These are phyloP conservation scores for Carabus problematicus DNA, from an alignment of 2,888 invertebrate genomes.

Conservation along the genomic window DNA sequence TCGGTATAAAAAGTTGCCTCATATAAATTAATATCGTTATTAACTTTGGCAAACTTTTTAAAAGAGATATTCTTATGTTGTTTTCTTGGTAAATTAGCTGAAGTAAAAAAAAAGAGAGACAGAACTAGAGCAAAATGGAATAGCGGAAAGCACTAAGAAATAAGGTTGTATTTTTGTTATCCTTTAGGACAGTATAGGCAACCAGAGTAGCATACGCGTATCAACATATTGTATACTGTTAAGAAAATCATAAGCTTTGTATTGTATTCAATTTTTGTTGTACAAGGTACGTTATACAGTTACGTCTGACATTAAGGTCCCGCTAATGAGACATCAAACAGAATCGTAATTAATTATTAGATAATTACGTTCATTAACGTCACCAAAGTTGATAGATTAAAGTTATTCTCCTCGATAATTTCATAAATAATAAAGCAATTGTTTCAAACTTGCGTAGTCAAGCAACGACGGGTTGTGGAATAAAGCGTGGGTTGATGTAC, in stretches of 20 bases:
- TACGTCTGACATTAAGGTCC: too few species aligned
- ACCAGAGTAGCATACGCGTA: too few species aligned
- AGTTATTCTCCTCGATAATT: conserved; percentile 17
- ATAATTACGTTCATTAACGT: conserved; percentile 31
- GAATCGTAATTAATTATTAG: conserved; percentile 17
- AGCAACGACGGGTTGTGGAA: not conserved
- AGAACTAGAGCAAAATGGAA: not conserved
- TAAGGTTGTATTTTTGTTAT: not conserved
- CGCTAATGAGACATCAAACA: too few species aligned
- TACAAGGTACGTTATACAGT: too few species aligned
- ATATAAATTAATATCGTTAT: conserved; percentile 40
- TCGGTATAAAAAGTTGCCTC: conserved; percentile 26
- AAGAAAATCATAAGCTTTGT: too few species aligned
- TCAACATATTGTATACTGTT: too few species aligned
- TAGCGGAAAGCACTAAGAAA: not conserved
- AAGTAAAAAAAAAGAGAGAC: conserved; percentile 20
- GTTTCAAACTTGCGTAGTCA: conserved; percentile 4
- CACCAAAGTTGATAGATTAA: conserved; percentile 18
- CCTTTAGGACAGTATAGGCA: not conserved
- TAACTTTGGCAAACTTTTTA: conserved; percentile 41
- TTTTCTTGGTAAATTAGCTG: conserved; percentile 36
- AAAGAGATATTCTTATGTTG: conserved; percentile 41
- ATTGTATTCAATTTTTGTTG: too few species aligned
- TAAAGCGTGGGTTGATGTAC: too few species aligned
- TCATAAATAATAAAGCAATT: conserved; percentile 23